Base-by-base conservation (phyloP, 2,113 vertebrate genomes). In the Cyprinodon brontotheroides region DNA sequence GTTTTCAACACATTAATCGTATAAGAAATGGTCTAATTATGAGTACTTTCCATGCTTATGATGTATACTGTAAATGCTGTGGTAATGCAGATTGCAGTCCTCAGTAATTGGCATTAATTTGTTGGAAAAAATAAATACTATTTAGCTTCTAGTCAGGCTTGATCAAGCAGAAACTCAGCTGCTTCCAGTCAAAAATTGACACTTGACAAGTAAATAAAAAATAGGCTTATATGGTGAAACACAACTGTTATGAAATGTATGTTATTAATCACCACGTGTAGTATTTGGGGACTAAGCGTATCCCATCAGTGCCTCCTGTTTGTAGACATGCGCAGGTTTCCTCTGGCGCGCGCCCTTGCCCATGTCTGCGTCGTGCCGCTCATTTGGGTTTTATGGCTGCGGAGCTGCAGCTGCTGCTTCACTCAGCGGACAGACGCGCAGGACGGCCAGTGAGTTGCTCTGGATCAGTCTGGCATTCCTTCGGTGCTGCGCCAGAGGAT, bases 401-500 rank as follows among this genome's bases (percentile, higher is more conserved):
- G 48, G 68, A 40, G 79, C 64, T 83, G 41, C 29, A 29, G 29
- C 65, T 69, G 74, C 65, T 67, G 80, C 40, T 75, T 81, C 80
- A 62, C 72, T 73, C 60, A 36, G 78, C 70, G 67, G 53, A 71
- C 64, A 66, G 65, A 72, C 77, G 73, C 14, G 53, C 79, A 88
- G 87, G 72, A 47, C 72, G 78, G 70, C 45, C 77, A 47, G 68
- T 64, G 3, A 74, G 57, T 41, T 29, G 59, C 69, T 15, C 74
- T 15, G 74, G 74, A 68, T 39, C 79, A 60, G 72, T 67, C 48
- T 75, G 79, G 80, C 71, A 92, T 91, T 89, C 78, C 84, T 86
- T 72, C 70, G 70, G 72, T 89, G 67, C 39, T 84, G 47, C 20
- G 48, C 74, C 68, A 22, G 86, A 57, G 89, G 79, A 89, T 77